These are phyloP conservation scores for Semnopithecus entellus DNA, from an alignment of 2,113 vertebrate species.

Conservation along the genomic window DNA sequence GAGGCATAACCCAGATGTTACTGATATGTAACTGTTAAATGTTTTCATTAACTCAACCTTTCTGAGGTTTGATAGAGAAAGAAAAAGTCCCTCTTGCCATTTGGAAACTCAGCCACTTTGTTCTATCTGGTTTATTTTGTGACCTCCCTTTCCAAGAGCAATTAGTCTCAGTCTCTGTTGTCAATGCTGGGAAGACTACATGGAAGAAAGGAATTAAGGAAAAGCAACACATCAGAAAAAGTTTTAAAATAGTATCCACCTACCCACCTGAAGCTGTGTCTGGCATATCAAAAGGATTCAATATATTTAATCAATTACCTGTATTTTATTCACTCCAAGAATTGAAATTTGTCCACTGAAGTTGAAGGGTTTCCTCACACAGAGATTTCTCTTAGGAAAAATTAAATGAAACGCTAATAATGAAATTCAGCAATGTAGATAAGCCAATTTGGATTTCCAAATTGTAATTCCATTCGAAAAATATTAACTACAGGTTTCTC, in stretches of 20 bases:
- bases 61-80: neutral
- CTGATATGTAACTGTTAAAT: too few relatives aligned
- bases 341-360: slow-evolving; percentile 34
- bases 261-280: neutral
- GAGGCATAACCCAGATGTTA: neutral
- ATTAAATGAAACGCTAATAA: neutral
- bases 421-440: slow-evolving; percentile 25
- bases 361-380: slow-evolving; percentile 45
- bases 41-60: neutral
- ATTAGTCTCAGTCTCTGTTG: neutral
- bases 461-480: slow-evolving; percentile 67
- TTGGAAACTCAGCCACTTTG: neutral
- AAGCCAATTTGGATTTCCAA: slow-evolving; percentile 55
- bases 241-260: slow-evolving; percentile 5
- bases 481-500: slow-evolving; percentile 10
- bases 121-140: neutral
- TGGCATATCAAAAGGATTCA: neutral
- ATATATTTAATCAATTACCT: neutral
- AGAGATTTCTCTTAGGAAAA: slow-evolving; percentile 67
- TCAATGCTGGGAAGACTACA: neutral
- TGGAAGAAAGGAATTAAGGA: slow-evolving; percentile 6
- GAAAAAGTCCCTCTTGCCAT: too few relatives aligned
- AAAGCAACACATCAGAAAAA: neutral
- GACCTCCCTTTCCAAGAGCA: neutral
- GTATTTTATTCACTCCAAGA: neutral